Evolutionary conservation across 1,140 invertebrate genomes (phyloP).

Genomic region (Pemphigus obesinymphae): DNA sequence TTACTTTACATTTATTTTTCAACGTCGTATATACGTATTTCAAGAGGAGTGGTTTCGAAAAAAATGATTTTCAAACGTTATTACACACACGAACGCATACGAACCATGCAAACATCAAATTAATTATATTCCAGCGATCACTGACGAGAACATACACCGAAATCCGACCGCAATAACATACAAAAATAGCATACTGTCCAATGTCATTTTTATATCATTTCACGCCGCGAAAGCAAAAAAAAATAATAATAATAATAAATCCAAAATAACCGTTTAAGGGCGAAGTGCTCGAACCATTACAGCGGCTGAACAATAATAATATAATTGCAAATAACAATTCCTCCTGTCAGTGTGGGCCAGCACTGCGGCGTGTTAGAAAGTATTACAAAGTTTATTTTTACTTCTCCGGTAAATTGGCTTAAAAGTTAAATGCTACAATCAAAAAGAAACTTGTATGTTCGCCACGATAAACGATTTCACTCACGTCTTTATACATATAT

Average conservation of each 20-base stretch:
- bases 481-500: slow-evolving; percentile 8
- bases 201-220: no score
- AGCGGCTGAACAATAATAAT: neutral
- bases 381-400: slow-evolving; percentile 20
- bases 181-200: no score
- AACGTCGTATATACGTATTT: no score
- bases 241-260: slow-evolving; percentile 1
- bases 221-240: neutral
- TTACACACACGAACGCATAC: no score
- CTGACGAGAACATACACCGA: no score
- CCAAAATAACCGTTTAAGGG: neutral
- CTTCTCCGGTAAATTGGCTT: slow-evolving; percentile 25
- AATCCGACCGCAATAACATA: no score
- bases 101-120: no score
- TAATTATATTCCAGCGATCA: no score
- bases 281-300: neutral
- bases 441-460: neutral
- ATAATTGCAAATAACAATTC: slow-evolving; percentile 28
- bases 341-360: neutral
- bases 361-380: neutral
- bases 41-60: no score
- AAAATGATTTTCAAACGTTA: no score
- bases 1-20: no score
- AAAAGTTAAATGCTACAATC: slow-evolving; percentile 19
- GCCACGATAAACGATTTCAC: slow-evolving; percentile 18